Evolutionary conservation across 2,888 invertebrate species (phyloP), one percentile per base, ranked within the genome.

Genomic region (Fissipunctia ypsillon): DNA sequence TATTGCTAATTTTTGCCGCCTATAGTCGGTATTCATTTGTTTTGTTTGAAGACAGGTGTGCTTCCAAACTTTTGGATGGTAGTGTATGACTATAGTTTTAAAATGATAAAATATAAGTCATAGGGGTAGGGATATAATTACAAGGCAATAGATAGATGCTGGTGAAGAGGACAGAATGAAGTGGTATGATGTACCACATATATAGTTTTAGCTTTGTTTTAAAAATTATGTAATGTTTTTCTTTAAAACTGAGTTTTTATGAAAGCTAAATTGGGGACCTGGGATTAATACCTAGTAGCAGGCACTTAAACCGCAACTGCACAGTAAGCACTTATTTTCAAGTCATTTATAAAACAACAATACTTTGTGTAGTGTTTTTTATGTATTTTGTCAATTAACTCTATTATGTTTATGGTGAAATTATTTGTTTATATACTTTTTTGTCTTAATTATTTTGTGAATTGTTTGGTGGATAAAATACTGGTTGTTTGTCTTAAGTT

Each of bases 361-460:
- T 60, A 31, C 14, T 41, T 45, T 48, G 31, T 52, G 14, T n/a
- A 35, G 6, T 41, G 19, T 43, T 48, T 28, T 54, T 22, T 48
- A 69, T 43, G 22, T 31, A 38, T 61, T 61, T 35, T 61, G 48
- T 50, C 14, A 9, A n/a, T 76, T 79, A 60, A 79, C 73, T 31
- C 3, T 31, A 16, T 57, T 45, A 45, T 52, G 43, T 73, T 31
- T 60, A 65, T 76, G 64, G 45, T 59, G 57, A 31, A 38, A 41
- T 28, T 41, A 54, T 60, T 61, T 54, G 28, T 60, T 48, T 48
- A 9, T 60, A 16, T 25, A 48, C 19, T 48, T 60, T n/a, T 60
- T 41, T 80, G 35, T 54, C 19, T 72, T 61, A 25, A 31, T 48
- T 52, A 57, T 57, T 50, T 31, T 57, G 16, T 64, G 41, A 41